Conservation (phyloP, 2,113 vertebrate species). For the Thymallus thymallus region DNA sequence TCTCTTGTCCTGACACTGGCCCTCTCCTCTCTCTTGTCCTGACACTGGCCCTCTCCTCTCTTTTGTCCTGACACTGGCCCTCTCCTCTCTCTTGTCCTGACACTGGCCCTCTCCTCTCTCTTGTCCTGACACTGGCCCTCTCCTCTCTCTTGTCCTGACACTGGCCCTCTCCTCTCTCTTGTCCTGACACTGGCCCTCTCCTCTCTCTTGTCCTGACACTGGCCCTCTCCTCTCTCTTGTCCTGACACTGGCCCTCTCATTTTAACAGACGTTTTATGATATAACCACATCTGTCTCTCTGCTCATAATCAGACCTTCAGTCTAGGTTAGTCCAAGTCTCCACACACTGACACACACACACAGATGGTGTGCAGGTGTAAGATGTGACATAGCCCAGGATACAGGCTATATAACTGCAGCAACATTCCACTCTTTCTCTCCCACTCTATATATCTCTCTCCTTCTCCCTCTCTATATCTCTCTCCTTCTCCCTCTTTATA, state of each 20-base stretch:
- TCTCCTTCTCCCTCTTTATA: no score
- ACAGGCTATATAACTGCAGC: conserved; percentile 19
- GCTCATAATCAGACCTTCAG: not conserved
- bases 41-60: conserved; percentile 32
- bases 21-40: conserved; percentile 23
- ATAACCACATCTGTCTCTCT: conserved; percentile 28
- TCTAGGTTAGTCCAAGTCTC: not conserved
- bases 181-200: conserved; percentile 29
- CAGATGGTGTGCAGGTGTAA: conserved; percentile 54
- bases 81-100: conserved; percentile 25
- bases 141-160: conserved; percentile 26
- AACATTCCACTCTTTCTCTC: conserved; percentile 24
- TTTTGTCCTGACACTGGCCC: no score
- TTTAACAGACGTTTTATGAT: conserved; percentile 45
- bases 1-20: no score
- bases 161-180: conserved; percentile 27
- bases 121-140: no score
- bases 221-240: conserved; percentile 20
- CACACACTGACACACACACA: not conserved
- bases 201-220: conserved; percentile 26
- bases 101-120: conserved; percentile 31
- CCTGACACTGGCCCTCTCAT: conserved; percentile 29
- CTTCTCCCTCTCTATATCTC: no score
- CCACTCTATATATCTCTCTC: no score
- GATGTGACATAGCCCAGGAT: conserved; percentile 41